Evolutionary conservation across 2,797 vertebrate genomes (phyloP).

Genomic region (Denticeps clupeoides): DNA sequence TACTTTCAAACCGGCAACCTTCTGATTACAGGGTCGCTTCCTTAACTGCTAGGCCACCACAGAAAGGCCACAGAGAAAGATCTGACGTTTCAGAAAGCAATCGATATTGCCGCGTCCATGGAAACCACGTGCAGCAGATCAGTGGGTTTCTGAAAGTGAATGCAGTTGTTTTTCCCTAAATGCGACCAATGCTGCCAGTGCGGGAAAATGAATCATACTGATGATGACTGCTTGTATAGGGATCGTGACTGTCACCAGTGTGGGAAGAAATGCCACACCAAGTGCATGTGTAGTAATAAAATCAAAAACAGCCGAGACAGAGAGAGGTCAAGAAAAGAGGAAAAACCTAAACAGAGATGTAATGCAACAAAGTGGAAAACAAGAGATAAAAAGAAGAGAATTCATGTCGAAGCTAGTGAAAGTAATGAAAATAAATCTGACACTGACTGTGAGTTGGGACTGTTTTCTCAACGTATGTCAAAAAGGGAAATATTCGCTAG

Average conservation of each 20-base stretch:
- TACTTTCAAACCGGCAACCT: no score
- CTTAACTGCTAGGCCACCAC: no score
- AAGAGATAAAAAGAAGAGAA: conserved; percentile 3
- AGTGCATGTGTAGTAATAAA: not conserved
- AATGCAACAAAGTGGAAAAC: not conserved
- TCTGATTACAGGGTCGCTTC: no score
- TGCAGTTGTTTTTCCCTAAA: not conserved
- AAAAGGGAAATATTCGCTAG: conserved; percentile 7
- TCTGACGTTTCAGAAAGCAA: not conserved
- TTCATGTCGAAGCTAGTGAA: not conserved
- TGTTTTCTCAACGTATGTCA: conserved; percentile 1
- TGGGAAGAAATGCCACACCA: conserved; percentile 14
- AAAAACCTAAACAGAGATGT: not conserved
- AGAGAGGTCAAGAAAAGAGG: not conserved
- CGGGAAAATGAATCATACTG: conserved; percentile 7
- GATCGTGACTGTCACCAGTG: conserved; percentile 9
- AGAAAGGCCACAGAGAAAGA: not conserved
- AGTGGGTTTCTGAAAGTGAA: conserved; percentile 7
- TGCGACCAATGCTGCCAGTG: not conserved
- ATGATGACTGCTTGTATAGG: conserved; percentile 19
- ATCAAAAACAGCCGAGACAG: not conserved
- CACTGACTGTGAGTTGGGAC: conserved; percentile 4
- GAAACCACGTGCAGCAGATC: not conserved
- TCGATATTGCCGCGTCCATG: not conserved
- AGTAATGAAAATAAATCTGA: conserved; percentile 14